A percentile compares a stretch with the other conserved stretches of the same genome.
Evolutionary conservation across 1,140 invertebrate genomes (phyloP).

Genomic region (Thrips palmi): DNA sequence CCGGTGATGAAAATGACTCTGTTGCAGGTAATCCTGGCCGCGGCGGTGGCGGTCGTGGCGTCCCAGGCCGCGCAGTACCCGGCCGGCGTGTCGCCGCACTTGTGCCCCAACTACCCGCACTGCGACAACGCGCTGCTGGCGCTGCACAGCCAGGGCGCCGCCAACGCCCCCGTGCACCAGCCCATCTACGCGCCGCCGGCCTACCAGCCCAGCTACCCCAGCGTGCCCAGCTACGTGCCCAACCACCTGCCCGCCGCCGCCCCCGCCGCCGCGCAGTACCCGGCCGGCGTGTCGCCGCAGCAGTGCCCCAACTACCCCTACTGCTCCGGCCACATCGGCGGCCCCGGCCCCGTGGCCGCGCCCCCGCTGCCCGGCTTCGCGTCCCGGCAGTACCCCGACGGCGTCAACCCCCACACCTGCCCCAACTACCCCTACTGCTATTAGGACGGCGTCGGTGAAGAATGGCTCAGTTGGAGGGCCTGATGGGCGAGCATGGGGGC

Average conservation of each 20-base stretch:
- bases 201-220: conserved; percentile 22
- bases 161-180: conserved; percentile 13
- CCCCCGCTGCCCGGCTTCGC: conserved; percentile 23
- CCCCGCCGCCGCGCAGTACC: conserved; percentile 18
- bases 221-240: no score
- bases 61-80: conserved; percentile 20
- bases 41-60: neutral
- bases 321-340: conserved; percentile 27
- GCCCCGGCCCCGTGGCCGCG: conserved; percentile 17
- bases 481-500: no score
- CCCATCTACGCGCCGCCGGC: no score
- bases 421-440: conserved; percentile 27
- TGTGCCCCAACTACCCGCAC: conserved; percentile 31
- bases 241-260: conserved; percentile 6
- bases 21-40: neutral
- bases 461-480: no score
- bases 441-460: no score
- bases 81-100: conserved; percentile 27
- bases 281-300: conserved; percentile 29
- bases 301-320: conserved; percentile 36
- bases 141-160: no score
- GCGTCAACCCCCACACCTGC: conserved; percentile 23
- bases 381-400: conserved; percentile 25
- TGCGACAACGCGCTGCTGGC: conserved; percentile 23
- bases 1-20: neutral